Conservation (phyloP, 2,888 invertebrate species). For the Antheraea assamensis region DNA sequence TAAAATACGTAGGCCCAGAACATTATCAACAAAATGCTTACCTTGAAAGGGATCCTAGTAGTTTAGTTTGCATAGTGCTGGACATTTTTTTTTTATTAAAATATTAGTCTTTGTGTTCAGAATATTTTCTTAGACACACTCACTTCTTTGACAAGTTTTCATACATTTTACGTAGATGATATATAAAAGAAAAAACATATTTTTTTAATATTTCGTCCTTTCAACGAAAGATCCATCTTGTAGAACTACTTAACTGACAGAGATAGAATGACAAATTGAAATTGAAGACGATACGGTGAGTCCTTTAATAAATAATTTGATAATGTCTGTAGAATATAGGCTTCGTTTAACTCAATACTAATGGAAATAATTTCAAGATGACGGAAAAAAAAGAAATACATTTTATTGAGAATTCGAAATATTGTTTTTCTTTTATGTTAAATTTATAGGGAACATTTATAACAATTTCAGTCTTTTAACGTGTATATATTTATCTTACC, state of each 20-base stretch:
- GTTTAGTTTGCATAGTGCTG: no score
- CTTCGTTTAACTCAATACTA: slow-evolving; percentile 3
- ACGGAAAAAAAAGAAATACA: background rate
- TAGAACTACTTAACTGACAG: background rate
- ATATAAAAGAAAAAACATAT: background rate
- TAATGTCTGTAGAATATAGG: background rate
- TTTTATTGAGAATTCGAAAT: background rate
- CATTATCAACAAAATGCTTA: no score
- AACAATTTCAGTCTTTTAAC: background rate
- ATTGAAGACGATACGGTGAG: background rate
- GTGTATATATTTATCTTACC: background rate
- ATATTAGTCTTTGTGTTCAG: no score
- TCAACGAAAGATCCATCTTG: background rate
- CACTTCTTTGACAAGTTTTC: no score
- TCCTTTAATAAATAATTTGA: slow-evolving; percentile 10
- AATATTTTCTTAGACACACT: no score
- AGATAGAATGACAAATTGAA: slow-evolving; percentile 3
- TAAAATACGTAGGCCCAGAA: no score
- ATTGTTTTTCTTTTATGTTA: background rate
- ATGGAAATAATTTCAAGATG: background rate
- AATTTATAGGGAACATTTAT: background rate
- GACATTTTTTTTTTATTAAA: no score
- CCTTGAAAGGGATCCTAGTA: no score
- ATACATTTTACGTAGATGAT: background rate
- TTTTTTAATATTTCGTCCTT: background rate